Percentiles rank a stretch among this genome's conserved stretches.
These are phyloP conservation scores for Xiphophorus hellerii DNA, from an alignment of 2,113 vertebrate genomes.

Conservation along the genomic window DNA sequence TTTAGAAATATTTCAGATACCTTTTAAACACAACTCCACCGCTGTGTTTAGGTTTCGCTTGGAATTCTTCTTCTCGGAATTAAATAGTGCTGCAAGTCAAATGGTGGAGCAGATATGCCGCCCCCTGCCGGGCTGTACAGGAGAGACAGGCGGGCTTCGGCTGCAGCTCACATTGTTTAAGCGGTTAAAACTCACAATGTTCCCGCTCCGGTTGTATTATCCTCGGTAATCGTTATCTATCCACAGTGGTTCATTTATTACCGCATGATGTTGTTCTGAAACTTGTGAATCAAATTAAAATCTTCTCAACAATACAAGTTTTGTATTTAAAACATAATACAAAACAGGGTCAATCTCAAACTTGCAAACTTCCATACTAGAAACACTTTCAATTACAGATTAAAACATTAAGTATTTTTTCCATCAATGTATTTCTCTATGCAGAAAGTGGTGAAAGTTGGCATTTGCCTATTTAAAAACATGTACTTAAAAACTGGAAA, in stretches of 20 bases:
- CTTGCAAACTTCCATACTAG: no score
- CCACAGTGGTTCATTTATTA: no score
- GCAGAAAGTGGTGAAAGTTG: no score
- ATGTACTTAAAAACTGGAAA: no score
- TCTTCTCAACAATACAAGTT: not conserved
- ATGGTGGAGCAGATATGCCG: not conserved
- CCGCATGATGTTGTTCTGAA: not conserved
- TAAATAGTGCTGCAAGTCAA: no score
- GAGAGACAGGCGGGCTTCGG: not conserved
- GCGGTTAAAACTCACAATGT: not conserved
- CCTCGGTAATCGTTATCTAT: no score
- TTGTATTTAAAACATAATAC: not conserved
- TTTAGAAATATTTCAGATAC: slow-evolving; percentile 1
- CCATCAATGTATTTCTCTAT: no score
- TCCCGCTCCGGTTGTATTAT: not conserved
- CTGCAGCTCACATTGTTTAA: not conserved
- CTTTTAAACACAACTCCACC: not conserved
- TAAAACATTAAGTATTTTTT: no score
- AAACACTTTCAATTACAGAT: no score
- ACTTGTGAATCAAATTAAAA: not conserved
- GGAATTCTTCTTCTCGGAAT: slow-evolving; percentile 13
- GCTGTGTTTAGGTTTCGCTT: not conserved
- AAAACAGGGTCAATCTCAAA: no score
- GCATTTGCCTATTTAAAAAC: no score
- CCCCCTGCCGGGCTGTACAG: slow-evolving; percentile 16